phyloP scores from a whole-genome alignment of 2,113 vertebrate genomes.

The Morone chrysops region DNA sequence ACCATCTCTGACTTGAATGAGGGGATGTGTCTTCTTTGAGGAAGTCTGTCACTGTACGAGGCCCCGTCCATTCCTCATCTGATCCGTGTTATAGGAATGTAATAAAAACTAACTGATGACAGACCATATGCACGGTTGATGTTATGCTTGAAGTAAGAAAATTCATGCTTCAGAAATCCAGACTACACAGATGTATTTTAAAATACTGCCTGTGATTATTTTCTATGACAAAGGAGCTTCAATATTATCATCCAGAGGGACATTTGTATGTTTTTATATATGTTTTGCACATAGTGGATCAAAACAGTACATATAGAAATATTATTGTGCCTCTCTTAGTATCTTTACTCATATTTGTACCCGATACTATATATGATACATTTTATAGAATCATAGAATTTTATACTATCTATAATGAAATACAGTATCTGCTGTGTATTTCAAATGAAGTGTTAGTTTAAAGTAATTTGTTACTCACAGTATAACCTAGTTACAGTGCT shows the following conservation, averaged over 20 bases:
- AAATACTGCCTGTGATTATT: slow-evolving; percentile 16
- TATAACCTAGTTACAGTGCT: slow-evolving; percentile 48
- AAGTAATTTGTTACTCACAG: slow-evolving; percentile 32
- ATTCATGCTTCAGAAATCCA: slow-evolving; percentile 1
- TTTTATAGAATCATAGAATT: neutral
- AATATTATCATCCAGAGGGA: slow-evolving; percentile 10
- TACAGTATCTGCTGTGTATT: slow-evolving; percentile 6
- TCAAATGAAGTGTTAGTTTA: slow-evolving; percentile 26
- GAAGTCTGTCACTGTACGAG: slow-evolving; percentile 10
- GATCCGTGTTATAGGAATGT: slow-evolving; percentile 29
- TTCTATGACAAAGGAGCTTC: slow-evolving; percentile 19
- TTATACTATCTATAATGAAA: neutral
- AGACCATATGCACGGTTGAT: slow-evolving; percentile 47
- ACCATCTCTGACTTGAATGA: slow-evolving; percentile 68
- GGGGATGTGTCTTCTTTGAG: slow-evolving; percentile 54
- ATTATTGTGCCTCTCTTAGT: neutral
- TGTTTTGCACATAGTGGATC: neutral
- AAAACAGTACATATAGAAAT: neutral
- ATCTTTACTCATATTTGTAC: neutral
- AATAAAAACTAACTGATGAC: slow-evolving; percentile 48
- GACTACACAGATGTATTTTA: slow-evolving; percentile 6
- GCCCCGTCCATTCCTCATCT: slow-evolving; percentile 27
- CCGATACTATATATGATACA: neutral
- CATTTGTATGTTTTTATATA: neutral
- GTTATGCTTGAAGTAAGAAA: slow-evolving; percentile 12